Evolutionary conservation across 2,888 invertebrate genomes (phyloP).

Genomic region (Drosophila prostipennis): DNA sequence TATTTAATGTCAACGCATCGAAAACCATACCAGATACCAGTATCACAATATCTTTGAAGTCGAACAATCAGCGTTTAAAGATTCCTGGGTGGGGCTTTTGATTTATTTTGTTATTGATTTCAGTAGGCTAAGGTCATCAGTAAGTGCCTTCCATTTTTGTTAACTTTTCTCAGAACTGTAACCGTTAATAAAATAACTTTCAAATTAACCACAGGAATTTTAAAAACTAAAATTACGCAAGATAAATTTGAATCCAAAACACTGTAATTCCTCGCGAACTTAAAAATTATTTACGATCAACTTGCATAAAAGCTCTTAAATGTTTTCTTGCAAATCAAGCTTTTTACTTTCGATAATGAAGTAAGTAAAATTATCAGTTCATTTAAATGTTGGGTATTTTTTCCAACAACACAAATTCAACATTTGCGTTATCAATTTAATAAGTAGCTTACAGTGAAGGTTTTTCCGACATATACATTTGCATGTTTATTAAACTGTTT

Average conservation of each 20-base stretch:
- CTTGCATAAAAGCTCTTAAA: too few species aligned
- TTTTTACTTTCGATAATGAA: not conserved
- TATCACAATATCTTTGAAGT: not conserved
- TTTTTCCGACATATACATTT: not conserved
- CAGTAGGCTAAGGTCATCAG: constrained; percentile 7
- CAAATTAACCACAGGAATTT: too few species aligned
- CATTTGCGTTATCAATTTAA: constrained; percentile 7
- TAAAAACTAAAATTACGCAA: too few species aligned
- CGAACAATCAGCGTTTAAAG: constrained; percentile 16
- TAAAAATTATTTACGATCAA: too few species aligned
- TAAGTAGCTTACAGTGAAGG: not conserved
- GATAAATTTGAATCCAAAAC: too few species aligned
- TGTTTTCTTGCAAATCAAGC: not conserved
- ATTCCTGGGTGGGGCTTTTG: not conserved
- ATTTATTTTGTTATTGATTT: not conserved
- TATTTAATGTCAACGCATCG: constrained; percentile 56
- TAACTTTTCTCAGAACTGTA: not conserved
- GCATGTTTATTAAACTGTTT: too few species aligned
- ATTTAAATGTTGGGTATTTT: constrained; percentile 4
- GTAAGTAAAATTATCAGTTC: constrained; percentile 4
- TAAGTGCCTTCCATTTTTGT: not conserved
- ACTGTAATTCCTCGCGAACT: too few species aligned
- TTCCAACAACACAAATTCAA: not conserved
- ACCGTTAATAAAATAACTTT: too few species aligned
- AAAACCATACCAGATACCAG: constrained; percentile 28